Base-by-base conservation (phyloP, 2,113 vertebrate genomes). In the Erythrocercus mccallii region DNA sequence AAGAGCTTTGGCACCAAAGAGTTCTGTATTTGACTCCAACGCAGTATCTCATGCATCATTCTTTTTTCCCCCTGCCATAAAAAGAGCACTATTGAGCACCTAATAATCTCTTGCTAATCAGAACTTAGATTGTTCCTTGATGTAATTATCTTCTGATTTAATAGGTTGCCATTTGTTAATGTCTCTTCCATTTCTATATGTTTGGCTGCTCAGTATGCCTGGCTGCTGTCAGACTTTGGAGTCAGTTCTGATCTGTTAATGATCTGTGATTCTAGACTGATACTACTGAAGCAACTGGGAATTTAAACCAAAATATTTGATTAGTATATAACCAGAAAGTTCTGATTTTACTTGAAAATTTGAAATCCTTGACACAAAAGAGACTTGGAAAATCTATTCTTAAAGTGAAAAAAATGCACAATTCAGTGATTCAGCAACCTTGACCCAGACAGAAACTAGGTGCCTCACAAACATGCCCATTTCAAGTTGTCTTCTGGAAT, bases 301-400 rank as follows among this genome's bases (percentile, higher is more conserved):
- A 35, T 64, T 87, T 42, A 57, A 66, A 11, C 28, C 17, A 37
- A 47, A 73, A 45, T 27, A 70, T 61, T 50, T 84, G 12, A 45
- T 78, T n/a, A n/a, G 9, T 47, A 9, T 84, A 15, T 68, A 62
- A 14, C 2, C 12, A 71, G 35, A 19, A 83, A 61, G 6, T 71
- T 84, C 47, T 86, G 20, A n/a, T 69, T 86, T 70, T 50, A n/a
- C 77, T 81, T 74, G 76, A 58, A 89, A 74, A 62, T 78, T 54
- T 66, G 9, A 81, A 53, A 74, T 65, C 5, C 38, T 6, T 66
- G 16, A 18, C 22, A 53, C 15, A 81, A 81, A 71, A 9, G n/a
- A 78, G 35, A 19, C 23, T 38, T 70, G 27, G 84, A 50, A 70
- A 73, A 24, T 5, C 4, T 69, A 2, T 42, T 77, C 31, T 51